Evolutionary conservation across 1,140 invertebrate genomes (phyloP), one percentile per base, ranked within the genome.

Genomic region (Camponotus pennsylvanicus): DNA sequence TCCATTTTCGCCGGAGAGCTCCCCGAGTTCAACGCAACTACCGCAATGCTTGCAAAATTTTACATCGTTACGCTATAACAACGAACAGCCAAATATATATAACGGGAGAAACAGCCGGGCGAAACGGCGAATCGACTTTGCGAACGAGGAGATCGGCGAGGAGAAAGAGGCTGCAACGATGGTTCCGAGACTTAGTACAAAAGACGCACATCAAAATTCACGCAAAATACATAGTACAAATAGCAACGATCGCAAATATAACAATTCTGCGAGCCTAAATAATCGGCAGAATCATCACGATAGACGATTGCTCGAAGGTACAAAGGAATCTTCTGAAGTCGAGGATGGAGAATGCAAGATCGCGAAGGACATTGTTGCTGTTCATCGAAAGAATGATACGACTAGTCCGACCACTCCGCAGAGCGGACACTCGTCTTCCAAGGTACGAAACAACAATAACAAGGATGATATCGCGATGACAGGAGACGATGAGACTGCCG

Each of bases 141-240:
- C 70, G 9, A 88, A 86, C 1, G 83, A 69, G 15, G 52, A 52
- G 11, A 61, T 45, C 4, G 75, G 45, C 7, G 55, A 87, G 21
- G 89, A 78, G 27, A 45, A 63, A 42, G 63, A 76, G 3, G 37
- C 49, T 9, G 18, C 83, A 63, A 49, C 64, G 75, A 52, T 18
- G 4, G 85, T 66, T 83, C 70, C 85, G 70, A 84, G 77, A 76
- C 64, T 90, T 85, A 92, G 91, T 92, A 90, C 85, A 89, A 92
- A 84, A 76, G 86, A 90, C 90, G 90, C 87, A 84, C 92, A 92
- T 80, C 77, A 85, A 86, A 90, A 93, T 82, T 83, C 88, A 85
- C 78, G 78, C 13, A 70, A 55, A 71, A 90, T 66, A 27, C 77
- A 93, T 91, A 93, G 92, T 94, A 94, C 92, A 93, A 94, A 94